Base-by-base conservation (phyloP, 2,113 vertebrate genomes). In the Etia nguti region DNA sequence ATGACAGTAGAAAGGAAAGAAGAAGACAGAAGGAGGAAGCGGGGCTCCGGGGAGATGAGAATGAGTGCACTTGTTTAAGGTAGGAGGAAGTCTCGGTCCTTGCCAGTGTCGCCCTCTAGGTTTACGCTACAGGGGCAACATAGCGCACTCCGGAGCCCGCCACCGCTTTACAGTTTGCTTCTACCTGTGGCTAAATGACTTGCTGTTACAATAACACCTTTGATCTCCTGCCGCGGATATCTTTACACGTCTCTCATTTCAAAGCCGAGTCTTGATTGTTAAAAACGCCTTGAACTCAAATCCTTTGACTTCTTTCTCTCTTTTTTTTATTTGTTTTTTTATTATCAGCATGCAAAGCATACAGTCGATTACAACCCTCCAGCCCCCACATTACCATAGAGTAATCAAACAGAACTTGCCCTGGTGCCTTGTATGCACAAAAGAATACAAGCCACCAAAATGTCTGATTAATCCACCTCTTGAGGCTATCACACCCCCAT, bases 391-490 rank as follows among this genome's bases (percentile, higher is more conserved):
- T 84, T 34, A 92, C 91, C 81, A 24, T 77, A 34, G 55, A 87
- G 90, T 92, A 91, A 93, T 93, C 92, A 94, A 92, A 94, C 93
- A 90, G 43, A 82, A 88, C 89, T 89, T 73, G 92, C 91, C 87
- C 90, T 4, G 57, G 77, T 87, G 90, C 48, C 90, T 86, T 81
- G 88, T 93, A 82, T 70, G 81, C 92, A 90, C 88, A 85, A 85
- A 89, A 81, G 93, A 89, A 92, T 88, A 90, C 87, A 87, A 84
- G 87, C 52, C 82, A 89, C 91, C 83, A 80, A 92, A 88, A 87
- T 38, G 93, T 92, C 88, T 92, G 92, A 92, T 93, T 94, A 94
- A 94, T 92, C 90, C 92, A 43, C 62, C 88, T 88, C 92, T 92
- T 79, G 86, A 91, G 92, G 93, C 91, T 59, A 91, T 92, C 89